phyloP scores from a whole-genome alignment of 2,888 invertebrate genomes.

The Julus scandinavius region DNA sequence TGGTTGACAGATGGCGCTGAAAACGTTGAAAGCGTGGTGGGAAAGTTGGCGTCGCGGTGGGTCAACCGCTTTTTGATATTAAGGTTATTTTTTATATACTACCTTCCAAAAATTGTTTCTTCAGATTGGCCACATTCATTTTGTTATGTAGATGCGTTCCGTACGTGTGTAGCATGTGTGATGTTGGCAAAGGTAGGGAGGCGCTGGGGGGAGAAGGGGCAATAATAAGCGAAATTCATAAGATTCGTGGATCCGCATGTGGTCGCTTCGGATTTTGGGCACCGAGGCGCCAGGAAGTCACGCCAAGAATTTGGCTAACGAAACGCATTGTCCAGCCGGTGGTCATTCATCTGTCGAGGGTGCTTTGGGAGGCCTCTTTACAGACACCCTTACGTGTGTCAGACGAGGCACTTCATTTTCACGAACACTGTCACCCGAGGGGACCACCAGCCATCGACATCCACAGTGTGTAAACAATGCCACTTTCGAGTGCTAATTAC shows the following conservation, averaged over 20 bases:
- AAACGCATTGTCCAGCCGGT: slow-evolving; percentile 26
- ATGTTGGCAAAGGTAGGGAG: neutral
- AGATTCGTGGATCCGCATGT: slow-evolving; percentile 2
- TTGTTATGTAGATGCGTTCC: neutral
- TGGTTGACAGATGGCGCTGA: too few species aligned
- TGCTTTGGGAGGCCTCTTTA: slow-evolving; percentile 33
- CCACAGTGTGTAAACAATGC: slow-evolving; percentile 4
- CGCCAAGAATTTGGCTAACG: slow-evolving; percentile 26
- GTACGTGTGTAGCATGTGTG: neutral
- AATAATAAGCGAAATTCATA: slow-evolving; percentile 33
- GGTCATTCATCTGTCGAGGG: slow-evolving; percentile 33
- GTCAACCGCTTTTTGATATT: slow-evolving; percentile 1
- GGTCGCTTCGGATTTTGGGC: slow-evolving; percentile 10
- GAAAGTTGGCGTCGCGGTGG: neutral
- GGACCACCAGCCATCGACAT: neutral
- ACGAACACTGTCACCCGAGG: slow-evolving; percentile 21
- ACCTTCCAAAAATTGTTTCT: slow-evolving; percentile 1
- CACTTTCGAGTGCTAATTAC: slow-evolving; percentile 33
- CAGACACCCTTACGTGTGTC: slow-evolving; percentile 33
- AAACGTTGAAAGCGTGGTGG: neutral
- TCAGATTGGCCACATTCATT: slow-evolving; percentile 25
- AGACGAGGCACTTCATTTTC: slow-evolving; percentile 30
- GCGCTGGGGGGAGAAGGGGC: neutral
- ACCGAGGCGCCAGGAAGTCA: slow-evolving; percentile 33
- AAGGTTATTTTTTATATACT: neutral